Evolutionary conservation across 2,797 vertebrate genomes (phyloP).

Genomic region (Acrossocheilus wenchowensis): DNA sequence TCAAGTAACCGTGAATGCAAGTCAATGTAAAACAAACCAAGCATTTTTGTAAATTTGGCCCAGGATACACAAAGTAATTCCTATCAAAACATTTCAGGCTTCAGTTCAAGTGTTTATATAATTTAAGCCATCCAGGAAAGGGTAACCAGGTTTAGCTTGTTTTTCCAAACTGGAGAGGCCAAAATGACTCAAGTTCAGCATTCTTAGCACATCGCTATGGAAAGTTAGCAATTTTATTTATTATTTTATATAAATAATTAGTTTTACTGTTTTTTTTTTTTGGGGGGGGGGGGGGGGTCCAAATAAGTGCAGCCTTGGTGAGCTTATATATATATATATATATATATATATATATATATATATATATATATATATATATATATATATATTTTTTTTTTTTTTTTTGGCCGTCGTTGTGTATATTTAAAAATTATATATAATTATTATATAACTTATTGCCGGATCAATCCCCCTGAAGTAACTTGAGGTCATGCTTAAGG

Average conservation of each 20-base stretch:
- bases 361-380: background rate
- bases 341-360: background rate
- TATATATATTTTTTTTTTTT: too few species aligned
- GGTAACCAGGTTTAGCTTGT: background rate
- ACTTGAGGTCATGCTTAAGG: background rate
- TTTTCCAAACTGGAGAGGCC: background rate
- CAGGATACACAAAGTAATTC: constrained; percentile 1
- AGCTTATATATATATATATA: background rate
- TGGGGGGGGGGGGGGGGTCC: too few species aligned
- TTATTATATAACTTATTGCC: background rate
- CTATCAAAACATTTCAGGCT: constrained; percentile 33
- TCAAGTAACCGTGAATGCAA: background rate
- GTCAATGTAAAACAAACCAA: constrained; percentile 10
- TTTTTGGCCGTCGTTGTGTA: background rate
- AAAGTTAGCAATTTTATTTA: background rate
- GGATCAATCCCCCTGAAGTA: background rate
- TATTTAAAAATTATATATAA: background rate
- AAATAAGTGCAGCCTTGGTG: background rate
- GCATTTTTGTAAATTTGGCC: background rate
- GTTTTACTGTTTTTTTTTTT: background rate
- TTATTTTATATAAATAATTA: background rate
- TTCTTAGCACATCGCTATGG: background rate
- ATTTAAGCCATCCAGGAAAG: background rate
- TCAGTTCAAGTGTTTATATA: constrained; percentile 38
- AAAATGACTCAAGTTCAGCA: background rate